These are phyloP conservation scores for Nicator chloris DNA, from an alignment of 2,113 vertebrate species.

Conservation along the genomic window DNA sequence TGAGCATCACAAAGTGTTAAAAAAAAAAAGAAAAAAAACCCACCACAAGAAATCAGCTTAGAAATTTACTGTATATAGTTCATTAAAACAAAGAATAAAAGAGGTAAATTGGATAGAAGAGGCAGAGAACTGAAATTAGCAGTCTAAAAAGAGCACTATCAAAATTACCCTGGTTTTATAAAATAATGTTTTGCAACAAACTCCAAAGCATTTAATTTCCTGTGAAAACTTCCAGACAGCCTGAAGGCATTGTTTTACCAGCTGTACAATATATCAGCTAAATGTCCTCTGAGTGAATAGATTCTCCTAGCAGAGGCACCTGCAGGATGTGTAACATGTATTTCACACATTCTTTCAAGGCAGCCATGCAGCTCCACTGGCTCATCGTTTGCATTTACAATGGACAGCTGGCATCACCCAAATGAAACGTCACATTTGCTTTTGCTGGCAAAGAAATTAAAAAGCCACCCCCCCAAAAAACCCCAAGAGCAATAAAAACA, in stretches of 20 bases:
- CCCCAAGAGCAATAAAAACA: background rate
- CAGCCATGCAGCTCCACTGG: background rate
- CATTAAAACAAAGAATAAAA: background rate
- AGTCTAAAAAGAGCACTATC: background rate
- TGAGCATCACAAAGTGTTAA: background rate
- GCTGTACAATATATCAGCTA: conserved; percentile 55
- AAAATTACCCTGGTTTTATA: conserved; percentile 26
- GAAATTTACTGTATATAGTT: background rate
- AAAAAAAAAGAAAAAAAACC: no score
- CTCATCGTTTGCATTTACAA: conserved; percentile 65
- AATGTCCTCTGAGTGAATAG: conserved; percentile 53
- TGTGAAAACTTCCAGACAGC: conserved; percentile 57
- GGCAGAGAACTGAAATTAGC: background rate
- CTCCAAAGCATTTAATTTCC: conserved; percentile 50
- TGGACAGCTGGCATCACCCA: conserved; percentile 64
- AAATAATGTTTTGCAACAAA: conserved; percentile 42
- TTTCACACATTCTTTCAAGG: conserved; percentile 12
- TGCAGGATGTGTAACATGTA: conserved; percentile 53
- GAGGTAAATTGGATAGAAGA: background rate
- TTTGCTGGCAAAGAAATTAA: conserved; percentile 32
- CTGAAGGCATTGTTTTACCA: conserved; percentile 67
- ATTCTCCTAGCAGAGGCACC: conserved; percentile 58
- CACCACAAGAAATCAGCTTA: background rate
- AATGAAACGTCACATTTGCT: conserved; percentile 58
- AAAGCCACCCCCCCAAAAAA: background rate